Evolutionary conservation across 2,888 invertebrate genomes (phyloP), one percentile per base, ranked within the genome.

Genomic region (Euphydryas editha): DNA sequence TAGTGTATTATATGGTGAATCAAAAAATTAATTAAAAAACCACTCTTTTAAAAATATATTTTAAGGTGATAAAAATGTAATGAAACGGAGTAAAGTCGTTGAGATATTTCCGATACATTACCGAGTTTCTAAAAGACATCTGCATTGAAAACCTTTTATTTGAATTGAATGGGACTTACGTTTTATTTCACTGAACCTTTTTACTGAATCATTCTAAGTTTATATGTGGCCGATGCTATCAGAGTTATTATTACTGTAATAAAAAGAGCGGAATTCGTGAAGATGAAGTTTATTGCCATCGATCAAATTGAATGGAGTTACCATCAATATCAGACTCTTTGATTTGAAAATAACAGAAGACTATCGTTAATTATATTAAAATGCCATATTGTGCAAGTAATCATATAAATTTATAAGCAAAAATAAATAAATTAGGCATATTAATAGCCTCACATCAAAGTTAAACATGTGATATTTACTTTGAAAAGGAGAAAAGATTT

Each of bases 141-240:
- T 72, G 74, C 73, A 73, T 73, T 66, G 68, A 73, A 75, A 76
- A 75, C 76, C 76, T 78, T 75, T 77, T 75, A 77, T 79, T 76
- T 74, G 74, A 69, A 76, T 78, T 76, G 76, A 77, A 77, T 74
- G 67, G 75, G 67, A 58, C 62, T 65, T 73, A 68, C 65, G 75
- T 73, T 75, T 76, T 75, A 76, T 77, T 73, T 73, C 72, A 71
- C 63, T 8, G 71, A 64, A 69, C 71, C 69, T 71, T 72, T 72
- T 65, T 68, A 68, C 72, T 66, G 69, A 61, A 61, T 58, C 68
- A 49, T 67, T 67, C 67, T 65, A 67, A 60, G 54, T 70, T 65
- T 66, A 65, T 68, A 68, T 59, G 21, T 55, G 44, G 39, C 46
- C 59, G 55, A 47, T 57, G 42, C 24, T 18, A 49, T 24, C 15